Conservation (phyloP, 2,797 vertebrate genomes). For the Sebastes flavidus region DNA sequence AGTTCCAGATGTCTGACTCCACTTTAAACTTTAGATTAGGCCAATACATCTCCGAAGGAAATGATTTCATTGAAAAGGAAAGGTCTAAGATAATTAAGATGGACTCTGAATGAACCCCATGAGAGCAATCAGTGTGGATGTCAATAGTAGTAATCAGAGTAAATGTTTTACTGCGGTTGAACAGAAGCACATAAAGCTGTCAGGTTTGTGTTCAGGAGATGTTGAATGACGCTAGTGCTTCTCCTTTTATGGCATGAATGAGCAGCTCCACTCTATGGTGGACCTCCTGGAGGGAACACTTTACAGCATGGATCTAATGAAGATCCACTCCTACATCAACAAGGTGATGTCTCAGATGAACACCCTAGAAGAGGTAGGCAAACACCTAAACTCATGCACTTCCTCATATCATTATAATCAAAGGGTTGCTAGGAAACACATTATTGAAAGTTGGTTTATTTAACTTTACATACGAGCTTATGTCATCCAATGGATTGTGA, state of each 20-base stretch:
- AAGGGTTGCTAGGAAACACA: neutral
- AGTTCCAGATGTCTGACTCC: constrained; percentile 54
- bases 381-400: neutral
- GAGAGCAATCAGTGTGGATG: neutral
- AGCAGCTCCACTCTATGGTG: constrained; percentile 95
- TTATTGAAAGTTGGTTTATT: neutral
- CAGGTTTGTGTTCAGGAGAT: neutral
- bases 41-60: constrained; percentile 1
- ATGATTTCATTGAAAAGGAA: neutral
- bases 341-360: constrained; percentile 96
- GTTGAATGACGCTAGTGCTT: constrained; percentile 29
- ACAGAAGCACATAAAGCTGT: constrained; percentile 38
- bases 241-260: constrained; percentile 46
- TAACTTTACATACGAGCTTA: neutral
- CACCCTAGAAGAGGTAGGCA: constrained; percentile 93
- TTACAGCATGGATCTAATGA: constrained; percentile 97
- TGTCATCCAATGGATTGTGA: neutral
- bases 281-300: constrained; percentile 95
- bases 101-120: neutral
- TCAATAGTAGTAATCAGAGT: constrained; percentile 34
- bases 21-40: constrained; percentile 19
- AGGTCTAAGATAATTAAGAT: neutral
- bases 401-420: neutral
- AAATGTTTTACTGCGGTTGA: constrained; percentile 28
- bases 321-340: constrained; percentile 94